Percentiles rank a stretch among this genome's conserved stretches.
These are phyloP conservation scores for Megalops atlanticus DNA, from an alignment of 2,113 vertebrate genomes.

Conservation along the genomic window DNA sequence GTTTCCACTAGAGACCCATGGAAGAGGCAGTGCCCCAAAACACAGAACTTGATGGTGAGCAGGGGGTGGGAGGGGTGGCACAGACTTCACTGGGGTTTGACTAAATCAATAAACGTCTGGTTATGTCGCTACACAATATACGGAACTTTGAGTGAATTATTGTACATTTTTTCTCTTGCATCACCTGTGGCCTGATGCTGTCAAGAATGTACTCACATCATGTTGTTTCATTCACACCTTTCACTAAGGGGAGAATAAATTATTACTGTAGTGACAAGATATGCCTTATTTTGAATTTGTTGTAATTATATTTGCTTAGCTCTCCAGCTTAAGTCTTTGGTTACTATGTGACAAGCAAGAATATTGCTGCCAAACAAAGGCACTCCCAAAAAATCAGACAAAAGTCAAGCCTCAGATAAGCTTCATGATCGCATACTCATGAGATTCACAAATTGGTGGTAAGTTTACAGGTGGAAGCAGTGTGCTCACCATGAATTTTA, in stretches of 20 bases:
- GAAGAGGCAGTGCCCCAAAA: conserved; percentile 24
- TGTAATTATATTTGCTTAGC: neutral
- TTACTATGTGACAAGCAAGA: neutral
- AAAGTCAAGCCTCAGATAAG: no score
- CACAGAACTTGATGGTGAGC: neutral
- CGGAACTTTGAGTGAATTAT: neutral
- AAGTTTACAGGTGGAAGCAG: neutral
- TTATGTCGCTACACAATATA: neutral
- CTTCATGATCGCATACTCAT: neutral
- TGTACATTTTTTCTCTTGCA: neutral
- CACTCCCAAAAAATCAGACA: no score
- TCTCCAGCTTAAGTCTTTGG: neutral
- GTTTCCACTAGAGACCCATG: conserved; percentile 28
- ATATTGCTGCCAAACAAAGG: no score
- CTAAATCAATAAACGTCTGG: conserved; percentile 27
- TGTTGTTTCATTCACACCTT: neutral
- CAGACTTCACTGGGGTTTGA: neutral
- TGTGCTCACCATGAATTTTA: neutral
- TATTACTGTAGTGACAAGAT: neutral
- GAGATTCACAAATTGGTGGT: neutral
- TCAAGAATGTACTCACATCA: neutral
- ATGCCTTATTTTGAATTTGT: neutral
- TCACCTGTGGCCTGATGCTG: neutral
- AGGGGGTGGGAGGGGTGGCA: conserved; percentile 9
- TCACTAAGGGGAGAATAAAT: neutral